These are phyloP conservation scores for Brachionus angularis DNA, from an alignment of 1,140 invertebrate genomes.

Conservation along the genomic window DNA sequence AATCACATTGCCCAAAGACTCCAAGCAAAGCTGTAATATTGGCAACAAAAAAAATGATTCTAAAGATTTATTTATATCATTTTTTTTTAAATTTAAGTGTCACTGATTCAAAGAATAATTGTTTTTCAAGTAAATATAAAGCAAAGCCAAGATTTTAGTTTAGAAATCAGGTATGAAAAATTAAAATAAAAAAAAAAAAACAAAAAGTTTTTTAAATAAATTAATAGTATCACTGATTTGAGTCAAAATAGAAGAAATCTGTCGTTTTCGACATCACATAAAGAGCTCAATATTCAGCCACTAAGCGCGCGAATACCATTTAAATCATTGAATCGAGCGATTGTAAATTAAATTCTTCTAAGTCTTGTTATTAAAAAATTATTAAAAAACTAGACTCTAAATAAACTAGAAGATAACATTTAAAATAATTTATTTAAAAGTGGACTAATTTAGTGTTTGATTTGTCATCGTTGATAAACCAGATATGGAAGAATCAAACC, in stretches of 20 bases:
- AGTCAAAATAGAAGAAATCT: conserved; percentile 50
- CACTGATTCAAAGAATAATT: conserved; percentile 3
- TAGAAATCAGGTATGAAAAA: background rate
- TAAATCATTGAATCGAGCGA: conserved; percentile 47
- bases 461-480: conserved; percentile 52
- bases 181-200: background rate
- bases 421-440: conserved; percentile 47
- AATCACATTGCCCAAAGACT: conserved; percentile 52
- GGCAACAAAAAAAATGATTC: background rate
- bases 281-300: conserved; percentile 50
- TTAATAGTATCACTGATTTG: conserved; percentile 50
- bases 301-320: conserved; percentile 53
- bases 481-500: conserved; percentile 53
- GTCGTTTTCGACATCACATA: conserved; percentile 51
- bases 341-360: conserved; percentile 2
- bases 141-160: conserved; percentile 1
- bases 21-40: conserved; percentile 45
- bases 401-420: no score
- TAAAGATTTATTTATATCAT: background rate
- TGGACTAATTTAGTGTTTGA: conserved; percentile 56
- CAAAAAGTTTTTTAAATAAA: background rate
- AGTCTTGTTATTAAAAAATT: no score
- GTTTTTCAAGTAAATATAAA: conserved; percentile 37
- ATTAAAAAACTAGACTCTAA: background rate
- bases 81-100: background rate